A percentile compares a stretch with the other conserved stretches of the same genome.
Evolutionary conservation across 2,888 invertebrate genomes (phyloP).

Genomic region (Tenodera sinensis): DNA sequence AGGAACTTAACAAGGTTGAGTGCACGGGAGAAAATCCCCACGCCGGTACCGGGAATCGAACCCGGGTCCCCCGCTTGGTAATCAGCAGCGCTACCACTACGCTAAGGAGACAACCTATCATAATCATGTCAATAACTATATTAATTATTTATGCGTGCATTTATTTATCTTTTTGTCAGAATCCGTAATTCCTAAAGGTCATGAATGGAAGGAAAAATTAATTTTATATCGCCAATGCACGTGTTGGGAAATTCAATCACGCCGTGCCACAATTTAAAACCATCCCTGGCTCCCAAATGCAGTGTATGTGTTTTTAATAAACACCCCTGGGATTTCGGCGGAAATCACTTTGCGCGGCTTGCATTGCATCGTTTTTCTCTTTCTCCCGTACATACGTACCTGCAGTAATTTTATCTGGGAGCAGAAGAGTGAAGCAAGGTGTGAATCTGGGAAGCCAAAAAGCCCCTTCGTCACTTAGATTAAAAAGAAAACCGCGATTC

Average conservation of each 20-base stretch:
- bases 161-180: too few species aligned
- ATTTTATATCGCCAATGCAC: background rate
- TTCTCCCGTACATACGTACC: background rate
- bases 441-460: background rate
- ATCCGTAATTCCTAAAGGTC: too few species aligned
- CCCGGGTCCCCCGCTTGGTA: too few species aligned
- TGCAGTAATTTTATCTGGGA: too few species aligned
- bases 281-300: background rate
- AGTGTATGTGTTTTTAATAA: background rate
- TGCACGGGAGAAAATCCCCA: too few species aligned
- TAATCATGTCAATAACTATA: too few species aligned
- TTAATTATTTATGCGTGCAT: too few species aligned
- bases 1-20: too few species aligned
- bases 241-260: background rate
- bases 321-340: background rate
- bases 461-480: background rate
- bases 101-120: too few species aligned
- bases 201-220: background rate
- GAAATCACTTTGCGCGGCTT: background rate
- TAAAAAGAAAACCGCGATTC: background rate
- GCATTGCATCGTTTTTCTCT: background rate
- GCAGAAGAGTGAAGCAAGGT: background rate
- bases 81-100: too few species aligned
- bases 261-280: background rate
- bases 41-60: too few species aligned